These are phyloP conservation scores for Paedocypris sp. DNA, from an alignment of 2,113 vertebrate species.

Conservation along the genomic window DNA sequence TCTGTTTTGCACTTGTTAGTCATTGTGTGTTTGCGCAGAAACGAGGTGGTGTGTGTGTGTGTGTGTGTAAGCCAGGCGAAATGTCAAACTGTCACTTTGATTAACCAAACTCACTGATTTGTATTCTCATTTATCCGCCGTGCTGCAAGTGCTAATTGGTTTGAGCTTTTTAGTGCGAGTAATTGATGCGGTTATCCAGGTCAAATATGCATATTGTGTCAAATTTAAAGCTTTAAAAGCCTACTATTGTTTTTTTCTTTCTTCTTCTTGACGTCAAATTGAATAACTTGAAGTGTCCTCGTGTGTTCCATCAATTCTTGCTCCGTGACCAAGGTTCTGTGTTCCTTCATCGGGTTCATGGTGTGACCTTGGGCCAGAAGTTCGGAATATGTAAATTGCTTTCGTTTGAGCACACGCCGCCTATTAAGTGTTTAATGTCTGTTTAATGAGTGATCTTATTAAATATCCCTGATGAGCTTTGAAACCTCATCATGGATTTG, in stretches of 20 bases:
- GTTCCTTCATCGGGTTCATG: constrained; percentile 13
- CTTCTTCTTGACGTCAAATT: not conserved
- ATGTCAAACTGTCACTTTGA: constrained; percentile 6
- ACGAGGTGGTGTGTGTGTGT: not conserved
- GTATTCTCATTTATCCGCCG: not conserved
- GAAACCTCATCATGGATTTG: constrained; percentile 25
- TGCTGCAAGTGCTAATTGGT: not conserved
- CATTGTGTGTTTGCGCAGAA: not conserved
- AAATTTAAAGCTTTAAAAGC: not conserved
- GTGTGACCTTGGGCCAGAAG: constrained; percentile 21
- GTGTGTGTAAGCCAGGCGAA: not conserved
- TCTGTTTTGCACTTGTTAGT: not conserved
- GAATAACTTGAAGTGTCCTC: not conserved
- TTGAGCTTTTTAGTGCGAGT: not conserved
- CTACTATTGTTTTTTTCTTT: not conserved
- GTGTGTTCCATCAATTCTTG: not conserved
- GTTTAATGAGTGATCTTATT: constrained; percentile 30
- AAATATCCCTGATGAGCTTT: constrained; percentile 31
- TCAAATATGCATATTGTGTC: not conserved
- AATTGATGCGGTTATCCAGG: not conserved
- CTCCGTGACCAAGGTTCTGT: not conserved
- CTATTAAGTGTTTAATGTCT: constrained; percentile 33
- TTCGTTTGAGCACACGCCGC: constrained; percentile 30
- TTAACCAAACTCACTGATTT: not conserved
- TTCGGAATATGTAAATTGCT: constrained; percentile 30